phyloP scores from a whole-genome alignment of 2,888 invertebrate genomes.

The Apoda limacodes region DNA sequence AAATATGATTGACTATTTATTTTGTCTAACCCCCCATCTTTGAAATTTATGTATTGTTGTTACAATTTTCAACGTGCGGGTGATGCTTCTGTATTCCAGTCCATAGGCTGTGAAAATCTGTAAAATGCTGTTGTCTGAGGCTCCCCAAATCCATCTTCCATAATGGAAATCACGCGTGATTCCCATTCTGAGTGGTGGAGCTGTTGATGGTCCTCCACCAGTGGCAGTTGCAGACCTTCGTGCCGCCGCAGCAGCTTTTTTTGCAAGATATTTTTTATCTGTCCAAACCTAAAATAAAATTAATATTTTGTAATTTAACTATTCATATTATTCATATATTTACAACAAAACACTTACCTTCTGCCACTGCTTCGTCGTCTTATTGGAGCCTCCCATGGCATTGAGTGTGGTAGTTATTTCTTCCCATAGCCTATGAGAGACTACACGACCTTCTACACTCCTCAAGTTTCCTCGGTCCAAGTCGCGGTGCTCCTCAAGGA shows the following conservation, averaged over 20 bases:
- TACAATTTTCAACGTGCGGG: too few relatives aligned
- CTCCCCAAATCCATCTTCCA: conserved; percentile 6
- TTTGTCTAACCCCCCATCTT: too few relatives aligned
- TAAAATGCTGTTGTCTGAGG: conserved; percentile 8
- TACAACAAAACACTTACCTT: too few relatives aligned
- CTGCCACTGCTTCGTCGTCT: conserved; percentile 8
- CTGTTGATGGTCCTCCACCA: conserved; percentile 2
- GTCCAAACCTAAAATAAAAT: conserved; percentile 9
- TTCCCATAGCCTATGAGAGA: conserved; percentile 1
- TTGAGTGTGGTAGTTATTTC: conserved; percentile 1
- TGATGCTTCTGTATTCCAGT: too few relatives aligned
- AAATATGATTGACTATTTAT: too few relatives aligned
- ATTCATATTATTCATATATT: too few relatives aligned
- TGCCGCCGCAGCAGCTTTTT: conserved; percentile 10
- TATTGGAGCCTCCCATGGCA: conserved; percentile 7
- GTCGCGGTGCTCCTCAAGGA: neutral
- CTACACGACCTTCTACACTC: conserved; percentile 3
- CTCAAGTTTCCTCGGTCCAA: conserved; percentile 4
- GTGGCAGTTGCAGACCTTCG: conserved; percentile 7
- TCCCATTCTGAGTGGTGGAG: conserved; percentile 4
- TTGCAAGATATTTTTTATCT: conserved; percentile 11
- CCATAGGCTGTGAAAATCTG: too few relatives aligned
- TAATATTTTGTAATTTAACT: too few relatives aligned
- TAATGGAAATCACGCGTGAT: too few relatives aligned
- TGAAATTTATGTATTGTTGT: too few relatives aligned